Evolutionary conservation across 2,797 vertebrate species (phyloP).

Genomic region (Sparidentex hasta): DNA sequence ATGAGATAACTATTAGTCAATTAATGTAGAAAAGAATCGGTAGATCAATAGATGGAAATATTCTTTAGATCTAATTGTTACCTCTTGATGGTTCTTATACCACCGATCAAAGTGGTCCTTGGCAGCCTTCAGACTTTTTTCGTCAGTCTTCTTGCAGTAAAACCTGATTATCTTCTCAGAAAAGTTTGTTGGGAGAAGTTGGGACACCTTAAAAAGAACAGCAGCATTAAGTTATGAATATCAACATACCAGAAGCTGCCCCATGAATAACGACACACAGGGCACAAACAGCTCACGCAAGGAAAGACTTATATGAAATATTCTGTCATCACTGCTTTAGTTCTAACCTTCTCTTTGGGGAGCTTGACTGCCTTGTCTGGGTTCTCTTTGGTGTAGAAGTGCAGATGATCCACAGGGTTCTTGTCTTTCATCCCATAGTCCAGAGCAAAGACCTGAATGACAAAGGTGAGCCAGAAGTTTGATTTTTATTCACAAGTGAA

Average conservation of each 20-base stretch:
- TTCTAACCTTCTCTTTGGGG: neutral
- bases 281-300: neutral
- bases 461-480: neutral
- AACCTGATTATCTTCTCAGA: conserved; percentile 88
- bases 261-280: neutral
- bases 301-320: neutral
- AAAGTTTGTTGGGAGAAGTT: conserved; percentile 86
- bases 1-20: too few species aligned
- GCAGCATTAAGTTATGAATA: neutral
- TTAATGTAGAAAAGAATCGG: too few species aligned
- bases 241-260: neutral
- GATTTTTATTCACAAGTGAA: neutral
- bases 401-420: neutral
- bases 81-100: accelerated
- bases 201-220: conserved; percentile 84
- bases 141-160: conserved; percentile 86
- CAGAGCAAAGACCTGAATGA: neutral
- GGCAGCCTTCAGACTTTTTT: accelerated
- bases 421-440: conserved; percentile 4
- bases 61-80: neutral
- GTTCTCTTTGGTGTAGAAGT: neutral
- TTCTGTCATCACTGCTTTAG: neutral
- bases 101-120: accelerated
- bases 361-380: accelerated
- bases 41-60: too few species aligned